These are phyloP conservation scores for Phyllopteryx taeniolatus DNA, from an alignment of 2,113 vertebrate species.

Conservation along the genomic window DNA sequence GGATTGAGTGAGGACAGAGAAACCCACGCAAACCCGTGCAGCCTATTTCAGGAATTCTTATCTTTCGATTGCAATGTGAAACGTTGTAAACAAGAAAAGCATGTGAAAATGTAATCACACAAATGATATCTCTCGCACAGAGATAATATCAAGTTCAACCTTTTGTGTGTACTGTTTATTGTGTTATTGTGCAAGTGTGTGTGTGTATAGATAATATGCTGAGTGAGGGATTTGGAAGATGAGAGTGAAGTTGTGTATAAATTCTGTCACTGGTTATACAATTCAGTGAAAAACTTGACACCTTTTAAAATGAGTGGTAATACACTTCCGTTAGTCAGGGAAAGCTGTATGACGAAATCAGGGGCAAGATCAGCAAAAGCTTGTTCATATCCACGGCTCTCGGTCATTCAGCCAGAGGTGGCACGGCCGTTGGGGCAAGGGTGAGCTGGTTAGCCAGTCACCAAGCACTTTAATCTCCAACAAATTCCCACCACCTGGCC, in stretches of 20 bases:
- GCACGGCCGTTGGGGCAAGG: conserved; percentile 43
- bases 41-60: too few species aligned
- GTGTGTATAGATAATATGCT: conserved; percentile 26
- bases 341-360: too few species aligned
- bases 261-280: conserved; percentile 21
- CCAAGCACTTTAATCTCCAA: conserved; percentile 65
- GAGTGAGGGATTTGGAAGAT: conserved; percentile 33
- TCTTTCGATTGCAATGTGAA: background rate
- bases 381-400: conserved; percentile 8
- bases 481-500: conserved; percentile 68
- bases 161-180: background rate
- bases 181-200: too few species aligned
- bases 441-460: conserved; percentile 51
- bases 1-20: background rate
- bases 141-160: background rate
- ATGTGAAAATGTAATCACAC: background rate
- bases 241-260: conserved; percentile 28
- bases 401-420: conserved; percentile 50
- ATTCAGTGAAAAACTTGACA: conserved; percentile 24
- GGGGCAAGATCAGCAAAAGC: background rate
- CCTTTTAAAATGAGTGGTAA: conserved; percentile 7
- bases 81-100: background rate
- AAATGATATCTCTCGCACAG: background rate
- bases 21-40: too few species aligned
- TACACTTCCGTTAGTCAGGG: too few species aligned